phyloP scores from a whole-genome alignment of 2,797 vertebrate genomes.

The Protonibea diacanthus region DNA sequence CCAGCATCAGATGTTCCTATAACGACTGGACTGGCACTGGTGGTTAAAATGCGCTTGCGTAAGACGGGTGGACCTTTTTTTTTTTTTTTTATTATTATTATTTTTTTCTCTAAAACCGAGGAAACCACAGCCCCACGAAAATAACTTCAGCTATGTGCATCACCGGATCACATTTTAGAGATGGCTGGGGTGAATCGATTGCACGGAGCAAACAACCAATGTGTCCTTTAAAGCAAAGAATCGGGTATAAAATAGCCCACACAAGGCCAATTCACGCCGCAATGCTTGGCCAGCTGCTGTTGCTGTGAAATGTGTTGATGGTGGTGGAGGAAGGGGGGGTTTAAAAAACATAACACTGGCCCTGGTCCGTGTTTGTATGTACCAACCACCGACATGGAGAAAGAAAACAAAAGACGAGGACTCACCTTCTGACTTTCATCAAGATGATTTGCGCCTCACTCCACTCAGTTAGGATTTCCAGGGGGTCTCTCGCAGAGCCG shows the following conservation, averaged over 20 bases:
- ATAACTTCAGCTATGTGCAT: constrained; percentile 24
- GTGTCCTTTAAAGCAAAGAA: not conserved
- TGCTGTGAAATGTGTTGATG: constrained; percentile 12
- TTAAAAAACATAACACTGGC: constrained; percentile 26
- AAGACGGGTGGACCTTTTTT: constrained; percentile 33
- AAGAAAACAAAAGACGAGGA: not conserved
- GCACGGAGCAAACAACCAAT: not conserved
- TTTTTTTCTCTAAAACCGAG: not conserved
- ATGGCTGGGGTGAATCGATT: not conserved
- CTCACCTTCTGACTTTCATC: constrained; percentile 82
- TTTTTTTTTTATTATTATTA: not conserved
- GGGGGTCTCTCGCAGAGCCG: constrained; percentile 42
- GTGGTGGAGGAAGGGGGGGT: not conserved
- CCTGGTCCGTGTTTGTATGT: constrained; percentile 8
- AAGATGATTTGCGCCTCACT: constrained; percentile 63
- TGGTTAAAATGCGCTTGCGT: constrained; percentile 62
- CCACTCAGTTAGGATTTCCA: constrained; percentile 57
- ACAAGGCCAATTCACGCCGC: constrained; percentile 66
- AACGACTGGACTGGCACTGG: not conserved
- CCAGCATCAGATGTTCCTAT: not conserved
- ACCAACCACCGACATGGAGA: not conserved
- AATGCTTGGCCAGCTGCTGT: constrained; percentile 53
- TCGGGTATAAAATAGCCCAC: not conserved
- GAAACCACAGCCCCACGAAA: constrained; percentile 41
- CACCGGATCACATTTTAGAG: not conserved